These are phyloP conservation scores for Streptopelia turtur DNA, from an alignment of 2,797 vertebrate species.

Conservation along the genomic window DNA sequence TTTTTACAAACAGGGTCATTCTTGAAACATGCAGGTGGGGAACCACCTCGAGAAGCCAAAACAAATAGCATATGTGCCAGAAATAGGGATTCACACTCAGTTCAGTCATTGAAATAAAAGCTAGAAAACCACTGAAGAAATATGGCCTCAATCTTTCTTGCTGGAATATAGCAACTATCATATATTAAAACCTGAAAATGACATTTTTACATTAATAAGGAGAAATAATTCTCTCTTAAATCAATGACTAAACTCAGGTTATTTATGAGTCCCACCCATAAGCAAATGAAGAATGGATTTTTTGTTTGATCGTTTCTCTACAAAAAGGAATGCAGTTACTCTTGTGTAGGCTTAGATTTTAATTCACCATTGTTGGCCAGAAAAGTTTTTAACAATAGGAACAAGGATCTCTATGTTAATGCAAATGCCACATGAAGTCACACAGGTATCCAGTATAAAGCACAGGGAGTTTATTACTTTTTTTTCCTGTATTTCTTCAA, in stretches of 20 bases:
- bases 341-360: not conserved
- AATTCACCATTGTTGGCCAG: not conserved
- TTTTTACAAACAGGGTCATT: not conserved
- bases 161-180: not conserved
- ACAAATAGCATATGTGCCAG: not conserved
- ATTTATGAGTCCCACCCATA: not conserved
- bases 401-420: not conserved
- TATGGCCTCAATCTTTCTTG: not conserved
- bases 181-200: conserved; percentile 4
- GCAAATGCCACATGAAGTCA: not conserved
- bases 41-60: not conserved
- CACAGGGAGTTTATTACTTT: not conserved
- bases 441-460: not conserved
- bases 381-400: not conserved
- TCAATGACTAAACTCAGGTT: not conserved
- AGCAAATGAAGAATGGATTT: conserved; percentile 3
- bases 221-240: conserved; percentile 22
- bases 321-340: not conserved
- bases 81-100: not conserved
- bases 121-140: conserved; percentile 12
- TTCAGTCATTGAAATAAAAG: not conserved
- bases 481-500: not conserved
- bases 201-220: conserved; percentile 26
- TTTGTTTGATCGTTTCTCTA: not conserved
- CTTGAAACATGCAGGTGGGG: not conserved